These are phyloP conservation scores for Lindbergichthys nudifrons DNA, from an alignment of 2,797 vertebrate species.

Conservation along the genomic window DNA sequence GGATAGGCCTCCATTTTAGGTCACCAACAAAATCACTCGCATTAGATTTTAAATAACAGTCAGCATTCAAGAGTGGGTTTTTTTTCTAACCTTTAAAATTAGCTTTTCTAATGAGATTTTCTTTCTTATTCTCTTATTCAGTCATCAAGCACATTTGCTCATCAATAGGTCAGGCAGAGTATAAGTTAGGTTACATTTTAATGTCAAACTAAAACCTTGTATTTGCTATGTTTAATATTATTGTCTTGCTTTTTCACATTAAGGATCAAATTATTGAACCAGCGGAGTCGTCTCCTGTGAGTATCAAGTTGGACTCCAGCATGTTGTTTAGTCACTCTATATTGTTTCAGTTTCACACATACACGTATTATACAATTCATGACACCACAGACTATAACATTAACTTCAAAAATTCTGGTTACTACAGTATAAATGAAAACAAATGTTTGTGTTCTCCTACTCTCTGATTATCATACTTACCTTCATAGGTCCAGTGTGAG, in stretches of 20 bases:
- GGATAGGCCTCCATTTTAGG: too few species aligned
- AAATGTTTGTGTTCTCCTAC: background rate
- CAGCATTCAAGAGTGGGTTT: background rate
- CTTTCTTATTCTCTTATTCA: background rate
- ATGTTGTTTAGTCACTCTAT: background rate
- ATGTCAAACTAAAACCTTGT: background rate
- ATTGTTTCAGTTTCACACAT: background rate
- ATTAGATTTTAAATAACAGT: background rate
- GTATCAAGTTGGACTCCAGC: background rate
- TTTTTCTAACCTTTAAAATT: background rate
- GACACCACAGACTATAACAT: background rate
- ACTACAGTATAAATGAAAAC: background rate
- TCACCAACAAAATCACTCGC: background rate
- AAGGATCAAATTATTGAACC: background rate
- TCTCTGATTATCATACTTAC: background rate
- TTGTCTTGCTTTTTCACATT: background rate
- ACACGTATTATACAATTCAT: background rate
- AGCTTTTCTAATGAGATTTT: background rate
- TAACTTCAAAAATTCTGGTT: background rate
- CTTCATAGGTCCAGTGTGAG: constrained; percentile 19
- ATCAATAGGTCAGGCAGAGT: background rate
- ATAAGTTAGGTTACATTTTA: background rate
- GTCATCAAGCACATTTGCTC: background rate
- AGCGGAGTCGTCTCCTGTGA: background rate
- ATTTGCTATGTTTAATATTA: background rate